Conservation (phyloP, 2,888 invertebrate species). For the Rhogogaster chlorosoma region DNA sequence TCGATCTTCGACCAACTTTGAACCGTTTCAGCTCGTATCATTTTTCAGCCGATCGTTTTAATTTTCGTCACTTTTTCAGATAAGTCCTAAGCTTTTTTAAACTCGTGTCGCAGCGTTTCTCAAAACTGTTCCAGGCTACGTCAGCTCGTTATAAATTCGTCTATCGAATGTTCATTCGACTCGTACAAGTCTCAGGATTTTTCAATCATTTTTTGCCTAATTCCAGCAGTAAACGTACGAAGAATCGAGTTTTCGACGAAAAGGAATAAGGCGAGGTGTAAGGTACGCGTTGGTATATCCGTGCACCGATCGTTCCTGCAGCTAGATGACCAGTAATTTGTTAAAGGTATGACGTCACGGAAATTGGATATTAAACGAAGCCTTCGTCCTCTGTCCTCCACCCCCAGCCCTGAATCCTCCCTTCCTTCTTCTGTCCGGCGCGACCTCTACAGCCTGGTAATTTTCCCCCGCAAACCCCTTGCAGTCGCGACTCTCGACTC, state of each 20-base stretch:
- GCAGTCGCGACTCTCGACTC: conserved; percentile 32
- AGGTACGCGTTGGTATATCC: not conserved
- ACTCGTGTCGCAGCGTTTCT: too few species aligned
- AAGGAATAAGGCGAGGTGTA: not conserved
- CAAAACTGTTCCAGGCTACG: too few species aligned
- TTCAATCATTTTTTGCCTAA: not conserved
- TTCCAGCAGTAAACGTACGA: too few species aligned
- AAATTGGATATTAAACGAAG: conserved; percentile 74
- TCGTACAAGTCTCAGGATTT: not conserved
- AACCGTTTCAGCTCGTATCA: too few species aligned
- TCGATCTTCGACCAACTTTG: too few species aligned
- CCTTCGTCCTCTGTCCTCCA: conserved; percentile 50
- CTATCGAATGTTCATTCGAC: not conserved
- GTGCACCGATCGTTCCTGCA: not conserved
- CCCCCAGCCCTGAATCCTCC: conserved; percentile 52
- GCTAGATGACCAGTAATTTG: conserved; percentile 70
- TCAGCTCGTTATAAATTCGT: too few species aligned
- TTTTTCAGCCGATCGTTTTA: too few species aligned
- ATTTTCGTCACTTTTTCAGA: too few species aligned
- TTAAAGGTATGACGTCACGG: conserved; percentile 73
- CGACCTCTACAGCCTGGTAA: conserved; percentile 61
- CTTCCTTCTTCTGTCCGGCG: conserved; percentile 53
- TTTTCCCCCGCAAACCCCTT: conserved; percentile 45
- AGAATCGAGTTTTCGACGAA: too few species aligned
- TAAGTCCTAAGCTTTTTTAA: too few species aligned